phyloP scores from a whole-genome alignment of 2,113 vertebrate species.

The Corythoichthys intestinalis region DNA sequence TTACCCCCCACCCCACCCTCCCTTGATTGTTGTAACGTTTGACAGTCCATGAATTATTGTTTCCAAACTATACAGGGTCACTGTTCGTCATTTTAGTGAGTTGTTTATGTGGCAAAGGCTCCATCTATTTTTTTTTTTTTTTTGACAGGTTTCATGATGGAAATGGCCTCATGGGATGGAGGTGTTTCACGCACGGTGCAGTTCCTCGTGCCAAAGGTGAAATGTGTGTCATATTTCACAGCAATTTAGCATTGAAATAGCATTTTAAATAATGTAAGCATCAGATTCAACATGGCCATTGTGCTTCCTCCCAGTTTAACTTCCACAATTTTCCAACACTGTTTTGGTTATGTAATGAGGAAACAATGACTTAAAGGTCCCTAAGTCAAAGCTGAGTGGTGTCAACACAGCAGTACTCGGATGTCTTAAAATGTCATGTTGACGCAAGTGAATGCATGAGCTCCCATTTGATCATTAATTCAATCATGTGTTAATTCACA shows the following conservation, averaged over 20 bases:
- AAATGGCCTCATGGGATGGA: constrained; percentile 99
- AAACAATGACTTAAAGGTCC: background rate
- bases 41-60: no score
- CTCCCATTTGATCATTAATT: constrained; percentile 7
- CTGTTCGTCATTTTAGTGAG: background rate
- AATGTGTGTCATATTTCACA: background rate
- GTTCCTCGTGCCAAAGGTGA: constrained; percentile 93
- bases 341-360: background rate
- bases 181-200: constrained; percentile 96
- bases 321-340: background rate
- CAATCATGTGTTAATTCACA: constrained; percentile 4
- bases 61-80: background rate
- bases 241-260: background rate
- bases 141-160: constrained; percentile 96
- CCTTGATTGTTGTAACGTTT: no score
- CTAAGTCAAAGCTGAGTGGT: background rate
- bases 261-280: no score
- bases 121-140: background rate
- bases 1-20: no score
- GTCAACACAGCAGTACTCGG: background rate
- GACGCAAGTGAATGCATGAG: background rate
- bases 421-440: background rate
- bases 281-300: background rate
- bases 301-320: background rate
- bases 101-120: background rate